Base-by-base conservation (phyloP, 1,140 invertebrate genomes). In the Araneus ventricosus region DNA sequence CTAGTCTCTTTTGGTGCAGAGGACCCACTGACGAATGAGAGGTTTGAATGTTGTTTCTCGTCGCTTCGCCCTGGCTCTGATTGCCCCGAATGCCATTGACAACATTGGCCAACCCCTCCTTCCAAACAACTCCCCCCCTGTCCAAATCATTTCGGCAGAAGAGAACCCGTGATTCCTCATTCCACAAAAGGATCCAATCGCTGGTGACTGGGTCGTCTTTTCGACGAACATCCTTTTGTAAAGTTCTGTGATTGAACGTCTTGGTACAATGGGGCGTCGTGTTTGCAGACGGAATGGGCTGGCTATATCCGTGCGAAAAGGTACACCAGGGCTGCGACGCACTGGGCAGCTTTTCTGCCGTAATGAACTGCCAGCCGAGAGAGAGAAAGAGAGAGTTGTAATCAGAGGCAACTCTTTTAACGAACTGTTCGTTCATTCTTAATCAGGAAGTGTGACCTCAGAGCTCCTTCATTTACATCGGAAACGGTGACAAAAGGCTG, bases 21-120 rank as follows among this genome's bases (percentile, higher is more conserved):
- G 37, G 34, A 27, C 39, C 41, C 52, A 57, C 59, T 92, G 90
- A 92, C 90, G 90, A 92, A 92, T 86, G 90, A 86, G 61, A 85
- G 80, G 82, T 92, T 92, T 86, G 61, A 59, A 86, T 92, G 90
- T 92, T 92, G 82, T 92, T 92, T 92, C 90, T 92, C 45, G 90
- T 24, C 30, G 59, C 41, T 59, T 59, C 90, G 90, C 90, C 90
- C 70, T 61, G 52, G 57, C 67, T 75, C 91, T 93, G 91, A 93
- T 93, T 93, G 91, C 85, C 27, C 89, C 57, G 75, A 37, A 45
- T 34, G 61, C 61, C 90, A 92, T 92, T 92, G 90, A 86, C 91
- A 92, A 92, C 90, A 92, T 80, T 67, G 82, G 34, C 30, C 67
- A 57, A 7, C n/a, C 80, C 90, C 79, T 67, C 30, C 70, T 75